Evolutionary conservation across 2,797 vertebrate species (phyloP).

Genomic region (Brachyrhaphis roseni): DNA sequence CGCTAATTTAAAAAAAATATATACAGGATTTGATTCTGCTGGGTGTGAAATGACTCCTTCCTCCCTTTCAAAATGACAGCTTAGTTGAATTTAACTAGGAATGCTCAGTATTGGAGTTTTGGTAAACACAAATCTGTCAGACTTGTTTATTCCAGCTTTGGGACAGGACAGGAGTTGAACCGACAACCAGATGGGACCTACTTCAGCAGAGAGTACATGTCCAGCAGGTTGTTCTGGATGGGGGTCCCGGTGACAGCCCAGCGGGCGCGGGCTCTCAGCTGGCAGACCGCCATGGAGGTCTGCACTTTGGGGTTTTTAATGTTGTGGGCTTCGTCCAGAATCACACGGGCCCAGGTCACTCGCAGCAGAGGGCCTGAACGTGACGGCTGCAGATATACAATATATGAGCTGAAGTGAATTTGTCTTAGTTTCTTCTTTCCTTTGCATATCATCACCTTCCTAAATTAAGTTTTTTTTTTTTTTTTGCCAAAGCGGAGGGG

Average conservation of each 20-base stretch:
- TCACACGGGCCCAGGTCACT: constrained; percentile 88
- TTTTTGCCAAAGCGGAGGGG: too few relatives aligned
- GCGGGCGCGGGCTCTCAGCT: constrained; percentile 85
- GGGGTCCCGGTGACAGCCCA: constrained; percentile 97
- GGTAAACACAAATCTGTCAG: neutral
- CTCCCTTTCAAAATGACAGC: neutral
- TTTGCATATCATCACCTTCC: neutral
- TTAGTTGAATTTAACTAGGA: too few relatives aligned
- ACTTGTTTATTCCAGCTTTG: neutral
- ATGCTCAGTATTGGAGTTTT: too few relatives aligned
- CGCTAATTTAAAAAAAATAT: neutral
- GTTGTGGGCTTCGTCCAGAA: constrained; percentile 94
- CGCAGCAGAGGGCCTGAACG: constrained; percentile 80
- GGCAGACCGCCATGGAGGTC: constrained; percentile 91
- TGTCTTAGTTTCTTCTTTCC: neutral
- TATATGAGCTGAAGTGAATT: neutral
- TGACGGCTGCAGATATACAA: constrained; percentile 44
- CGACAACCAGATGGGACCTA: constrained; percentile 65
- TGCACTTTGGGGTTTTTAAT: constrained; percentile 95
- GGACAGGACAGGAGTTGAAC: neutral
- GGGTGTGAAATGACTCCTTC: neutral
- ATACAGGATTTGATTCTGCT: neutral
- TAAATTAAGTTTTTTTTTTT: too few relatives aligned
- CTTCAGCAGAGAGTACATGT: constrained; percentile 96
- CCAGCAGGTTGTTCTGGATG: constrained; percentile 97